Base-by-base conservation (phyloP, 2,797 vertebrate species). In the Hippopotamyrus pictus region DNA sequence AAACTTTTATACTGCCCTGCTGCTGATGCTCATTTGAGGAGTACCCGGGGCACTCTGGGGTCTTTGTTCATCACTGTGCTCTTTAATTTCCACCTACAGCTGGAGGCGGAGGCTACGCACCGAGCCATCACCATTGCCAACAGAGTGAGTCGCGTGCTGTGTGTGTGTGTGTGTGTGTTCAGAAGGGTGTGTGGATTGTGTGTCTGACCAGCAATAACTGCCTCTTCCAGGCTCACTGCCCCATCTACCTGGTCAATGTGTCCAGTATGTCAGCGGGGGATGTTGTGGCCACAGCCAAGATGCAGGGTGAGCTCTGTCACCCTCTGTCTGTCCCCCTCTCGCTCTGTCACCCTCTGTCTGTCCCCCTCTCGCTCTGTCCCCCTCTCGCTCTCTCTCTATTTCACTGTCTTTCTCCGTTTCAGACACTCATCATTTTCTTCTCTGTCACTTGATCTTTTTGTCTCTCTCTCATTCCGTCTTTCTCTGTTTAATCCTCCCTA, bases 211-310 rank as follows among this genome's bases (percentile, higher is more conserved):
- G 6, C 41, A 46, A n/a, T 88, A 29, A 62, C 25, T 29, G 7
- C 17, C 79, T 11, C 37, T 5, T 54, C 73, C 22, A 99, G 98
- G 98, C 97, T 89, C 98, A 97, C 94, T 99, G 97, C 92, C 98
- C 98, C 0, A 92, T 99, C 94, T 99, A 99, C 93, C 95, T 99
- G 89, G 97, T 99, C 92, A 99, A 97, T 0, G 97, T 99, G 82
- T 98, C 98, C 94, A 99, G 98, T 92, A 97, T 98, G 96, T 96
- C 98, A 0, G 98, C 98, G 0, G 98, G 98, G 89, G 98, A 99
- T 0, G 97, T 98, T 1, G 94, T 99, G 0, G 97, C 98, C 1
- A 93, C 97, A 0, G 97, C 98, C 90, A 99, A 98, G 95, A 99
- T 98, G 98, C 98, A 99, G 93, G 98, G 98, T 99, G 92, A 95